Percentiles rank a stretch among this genome's conserved stretches.
Conservation (phyloP, 1,140 invertebrate species). For the Hylyphantes graminicola region DNA sequence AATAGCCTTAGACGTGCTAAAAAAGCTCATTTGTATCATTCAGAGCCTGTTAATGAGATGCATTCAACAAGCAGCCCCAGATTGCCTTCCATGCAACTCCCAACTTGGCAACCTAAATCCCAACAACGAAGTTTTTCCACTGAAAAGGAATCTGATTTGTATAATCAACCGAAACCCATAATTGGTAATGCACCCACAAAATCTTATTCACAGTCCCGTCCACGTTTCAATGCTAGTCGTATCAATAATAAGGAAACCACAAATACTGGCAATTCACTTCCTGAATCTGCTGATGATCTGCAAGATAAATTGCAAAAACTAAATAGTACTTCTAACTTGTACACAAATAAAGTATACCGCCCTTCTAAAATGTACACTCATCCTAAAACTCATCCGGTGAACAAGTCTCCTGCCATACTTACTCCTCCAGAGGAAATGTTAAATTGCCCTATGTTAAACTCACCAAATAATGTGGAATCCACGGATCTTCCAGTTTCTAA, state of each 20-base stretch:
- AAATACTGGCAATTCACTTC: conserved; percentile 64
- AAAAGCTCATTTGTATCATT: conserved; percentile 37
- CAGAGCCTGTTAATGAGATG: conserved; percentile 33
- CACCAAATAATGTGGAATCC: conserved; percentile 26
- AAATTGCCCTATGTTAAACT: conserved; percentile 2
- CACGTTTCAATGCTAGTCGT: conserved; percentile 32
- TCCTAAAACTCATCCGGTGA: conserved; percentile 41
- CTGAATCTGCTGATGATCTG: conserved; percentile 62
- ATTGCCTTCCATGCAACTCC: conserved; percentile 53
- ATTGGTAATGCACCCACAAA: conserved; percentile 60
- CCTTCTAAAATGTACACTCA: conserved; percentile 58
- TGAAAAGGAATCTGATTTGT: conserved; percentile 34
- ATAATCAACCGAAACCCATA: conserved; percentile 63
- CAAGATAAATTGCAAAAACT: conserved; percentile 58
- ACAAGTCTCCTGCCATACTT: conserved; percentile 48
- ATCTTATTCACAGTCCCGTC: conserved; percentile 55
- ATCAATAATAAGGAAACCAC: conserved; percentile 53
- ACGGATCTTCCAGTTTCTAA: neutral
- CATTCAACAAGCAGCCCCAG: conserved; percentile 52
- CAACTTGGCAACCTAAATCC: conserved; percentile 48
- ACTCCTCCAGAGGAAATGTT: conserved; percentile 53
- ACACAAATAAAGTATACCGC: conserved; percentile 54
- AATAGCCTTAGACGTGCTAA: neutral
- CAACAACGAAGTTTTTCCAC: conserved; percentile 38
- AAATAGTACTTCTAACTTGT: conserved; percentile 21